Percentiles rank a stretch among this genome's conserved stretches.
These are phyloP conservation scores for Oreochromis spilurus DNA, from an alignment of 2,113 vertebrate genomes.

Conservation along the genomic window DNA sequence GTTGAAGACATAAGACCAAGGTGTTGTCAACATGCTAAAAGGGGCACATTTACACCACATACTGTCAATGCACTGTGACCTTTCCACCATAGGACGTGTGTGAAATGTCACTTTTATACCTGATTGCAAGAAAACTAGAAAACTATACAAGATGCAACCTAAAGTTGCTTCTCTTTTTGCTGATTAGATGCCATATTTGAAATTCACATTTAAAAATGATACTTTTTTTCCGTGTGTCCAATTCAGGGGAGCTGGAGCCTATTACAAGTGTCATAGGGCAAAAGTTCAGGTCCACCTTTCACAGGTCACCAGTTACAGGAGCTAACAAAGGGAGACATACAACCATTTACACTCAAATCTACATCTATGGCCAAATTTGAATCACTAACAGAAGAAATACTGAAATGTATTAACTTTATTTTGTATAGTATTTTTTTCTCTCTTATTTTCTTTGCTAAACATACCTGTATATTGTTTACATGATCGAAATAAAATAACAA, in stretches of 20 bases:
- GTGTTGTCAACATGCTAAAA: background rate
- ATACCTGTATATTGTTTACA: background rate
- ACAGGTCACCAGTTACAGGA: background rate
- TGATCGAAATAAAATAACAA: background rate
- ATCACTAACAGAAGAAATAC: background rate
- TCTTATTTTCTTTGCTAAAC: background rate
- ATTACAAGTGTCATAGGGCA: background rate
- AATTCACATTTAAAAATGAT: fast-evolving
- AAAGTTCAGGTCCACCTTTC: background rate
- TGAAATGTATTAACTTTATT: background rate
- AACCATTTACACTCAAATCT: background rate
- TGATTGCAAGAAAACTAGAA: background rate
- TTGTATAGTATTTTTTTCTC: background rate
- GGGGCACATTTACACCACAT: background rate
- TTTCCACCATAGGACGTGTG: background rate
- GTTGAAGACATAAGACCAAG: background rate
- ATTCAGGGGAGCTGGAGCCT: background rate
- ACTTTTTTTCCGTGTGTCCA: fast-evolving
- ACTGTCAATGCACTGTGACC: background rate
- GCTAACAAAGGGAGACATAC: fast-evolving
- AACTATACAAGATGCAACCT: background rate
- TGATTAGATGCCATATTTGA: background rate
- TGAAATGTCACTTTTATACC: background rate
- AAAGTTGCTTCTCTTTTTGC: background rate
- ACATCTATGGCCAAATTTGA: background rate